Conservation (phyloP, 2,113 vertebrate species). For the Condylura cristata region DNA sequence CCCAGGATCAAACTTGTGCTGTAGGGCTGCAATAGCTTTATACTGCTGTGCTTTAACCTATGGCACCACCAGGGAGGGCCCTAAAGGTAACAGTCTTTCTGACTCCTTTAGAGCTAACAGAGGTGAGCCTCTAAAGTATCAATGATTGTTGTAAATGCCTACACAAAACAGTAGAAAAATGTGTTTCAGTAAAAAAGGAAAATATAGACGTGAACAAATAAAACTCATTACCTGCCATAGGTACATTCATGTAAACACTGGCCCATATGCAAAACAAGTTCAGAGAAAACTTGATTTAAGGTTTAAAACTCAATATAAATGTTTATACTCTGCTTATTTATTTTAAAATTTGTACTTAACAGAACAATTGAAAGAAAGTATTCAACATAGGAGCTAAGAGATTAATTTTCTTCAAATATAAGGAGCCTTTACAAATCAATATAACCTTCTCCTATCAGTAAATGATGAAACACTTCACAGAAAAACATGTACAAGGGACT, state of each 20-base stretch:
- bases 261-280: constrained; percentile 34
- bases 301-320: constrained; percentile 35
- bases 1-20: no score
- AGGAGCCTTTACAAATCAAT: background rate
- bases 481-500: background rate
- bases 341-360: constrained; percentile 18
- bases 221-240: constrained; percentile 28
- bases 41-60: no score
- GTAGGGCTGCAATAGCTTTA: no score
- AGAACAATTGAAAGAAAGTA: background rate
- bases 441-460: background rate
- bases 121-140: constrained; percentile 69
- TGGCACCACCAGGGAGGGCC: no score
- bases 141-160: constrained; percentile 76
- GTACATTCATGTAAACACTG: background rate
- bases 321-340: background rate
- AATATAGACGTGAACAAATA: background rate
- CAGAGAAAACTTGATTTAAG: constrained; percentile 14
- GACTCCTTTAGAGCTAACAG: background rate
- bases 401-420: background rate
- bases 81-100: background rate
- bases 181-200: constrained; percentile 39
- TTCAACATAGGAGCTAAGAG: background rate
- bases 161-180: constrained; percentile 79
- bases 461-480: background rate